Evolutionary conservation across 2,797 vertebrate genomes (phyloP).

Genomic region (Chaenodraco wilsoni): DNA sequence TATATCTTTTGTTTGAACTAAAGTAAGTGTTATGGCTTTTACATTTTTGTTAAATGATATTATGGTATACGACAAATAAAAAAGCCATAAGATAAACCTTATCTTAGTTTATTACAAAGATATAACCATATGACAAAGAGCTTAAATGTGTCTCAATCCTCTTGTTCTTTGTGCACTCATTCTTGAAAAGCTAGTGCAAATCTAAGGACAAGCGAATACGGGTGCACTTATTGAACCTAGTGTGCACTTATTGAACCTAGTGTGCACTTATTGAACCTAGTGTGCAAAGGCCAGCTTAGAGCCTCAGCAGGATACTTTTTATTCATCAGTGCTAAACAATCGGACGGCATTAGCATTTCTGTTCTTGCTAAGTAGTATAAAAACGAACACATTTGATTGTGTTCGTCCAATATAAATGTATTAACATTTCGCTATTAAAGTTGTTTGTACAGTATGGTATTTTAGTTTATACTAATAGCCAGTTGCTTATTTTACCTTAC

Average conservation of each 20-base stretch:
- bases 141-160: neutral
- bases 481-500: neutral
- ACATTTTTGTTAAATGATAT: neutral
- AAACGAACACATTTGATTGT: neutral
- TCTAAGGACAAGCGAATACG: conserved; percentile 9
- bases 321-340: neutral
- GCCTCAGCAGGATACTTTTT: conserved; percentile 21
- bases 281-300: conserved; percentile 4
- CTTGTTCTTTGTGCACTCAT: neutral
- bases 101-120: too few relatives aligned
- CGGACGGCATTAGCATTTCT: neutral
- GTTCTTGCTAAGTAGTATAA: neutral
- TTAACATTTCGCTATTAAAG: neutral
- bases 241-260: neutral
- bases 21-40: neutral
- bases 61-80: neutral
- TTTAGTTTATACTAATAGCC: neutral
- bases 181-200: conserved; percentile 1
- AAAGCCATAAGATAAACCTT: too few relatives aligned
- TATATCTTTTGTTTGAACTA: neutral
- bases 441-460: neutral
- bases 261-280: neutral
- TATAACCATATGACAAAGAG: neutral
- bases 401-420: neutral
- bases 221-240: neutral